Evolutionary conservation across 1,140 invertebrate species (phyloP).

Genomic region (Gonioctena quinquepunctata): DNA sequence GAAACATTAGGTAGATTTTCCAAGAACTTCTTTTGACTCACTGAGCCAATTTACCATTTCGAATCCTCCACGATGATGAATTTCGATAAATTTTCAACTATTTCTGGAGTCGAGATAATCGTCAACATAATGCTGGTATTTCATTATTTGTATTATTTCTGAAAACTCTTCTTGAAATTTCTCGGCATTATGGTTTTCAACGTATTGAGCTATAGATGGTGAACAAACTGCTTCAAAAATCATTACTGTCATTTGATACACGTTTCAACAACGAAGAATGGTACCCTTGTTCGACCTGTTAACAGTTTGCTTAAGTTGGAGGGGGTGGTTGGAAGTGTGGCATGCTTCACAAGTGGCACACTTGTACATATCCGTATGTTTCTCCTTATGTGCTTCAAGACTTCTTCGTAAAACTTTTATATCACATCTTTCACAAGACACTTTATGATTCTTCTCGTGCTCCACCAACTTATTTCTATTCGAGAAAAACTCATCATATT

Average conservation of each 20-base stretch:
- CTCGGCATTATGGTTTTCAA: background rate
- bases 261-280: too few relatives aligned
- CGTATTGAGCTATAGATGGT: background rate
- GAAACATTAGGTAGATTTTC: too few relatives aligned
- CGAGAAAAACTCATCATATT: conserved; percentile 20
- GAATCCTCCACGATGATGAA: too few relatives aligned
- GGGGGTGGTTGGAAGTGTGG: conserved; percentile 26
- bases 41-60: too few relatives aligned
- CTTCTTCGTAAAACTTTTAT: conserved; percentile 22
- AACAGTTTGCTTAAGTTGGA: too few relatives aligned
- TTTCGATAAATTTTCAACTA: too few relatives aligned
- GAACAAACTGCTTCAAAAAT: background rate
- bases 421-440: conserved; percentile 20
- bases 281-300: too few relatives aligned
- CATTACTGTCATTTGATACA: background rate
- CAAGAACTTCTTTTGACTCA: too few relatives aligned
- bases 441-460: conserved; percentile 21
- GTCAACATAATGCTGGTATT: background rate
- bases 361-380: conserved; percentile 27
- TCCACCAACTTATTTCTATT: conserved; percentile 15
- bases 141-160: too few relatives aligned
- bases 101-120: background rate
- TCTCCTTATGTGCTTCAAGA: conserved; percentile 19
- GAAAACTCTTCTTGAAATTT: too few relatives aligned
- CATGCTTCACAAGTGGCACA: conserved; percentile 18